Evolutionary conservation across 92 coral and sea anemone species (phyloP), one percentile per base, ranked within the genome.

Genomic region (Palythoa grandiflora): DNA sequence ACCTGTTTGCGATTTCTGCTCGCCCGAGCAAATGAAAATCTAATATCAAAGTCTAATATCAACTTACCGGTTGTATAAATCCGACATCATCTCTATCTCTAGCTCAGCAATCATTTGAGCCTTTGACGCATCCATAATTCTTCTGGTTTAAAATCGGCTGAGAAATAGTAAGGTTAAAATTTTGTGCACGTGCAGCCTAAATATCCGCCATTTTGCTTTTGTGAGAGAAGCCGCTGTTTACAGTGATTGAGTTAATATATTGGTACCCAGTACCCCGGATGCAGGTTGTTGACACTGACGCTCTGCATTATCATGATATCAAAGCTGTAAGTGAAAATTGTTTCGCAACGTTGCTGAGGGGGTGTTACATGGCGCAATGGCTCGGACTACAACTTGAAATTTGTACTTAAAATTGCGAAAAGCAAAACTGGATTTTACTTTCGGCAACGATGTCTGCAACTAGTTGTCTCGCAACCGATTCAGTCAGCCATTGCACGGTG

Each of bases 31-130:
- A 51, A 6, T 51, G 11, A 51, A 51, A 51, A 51, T 51, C 17
- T 61, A 10, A n/a, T 16, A 7, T 3, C 13, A 10, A 3, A n/a
- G n/a, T 61, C 68, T 28, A 13, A 65, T 17, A 38, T 70, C 9
- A 36, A 68, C 98, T 77, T 86, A 97, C 99, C 98, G 93, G 84
- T 97, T 97, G 79, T 95, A 97, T 76, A 97, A 92, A 91, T 97
- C 99, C 71, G 99, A 95, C 99, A 97, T 97, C 99, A 97, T 97
- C 78, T 97, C 99, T 20, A 97, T 97, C 88, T 97, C 99, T 21
- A 97, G 92, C 59, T 97, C 96, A 68, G 98, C 97, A 71, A 97
- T 96, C 92, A 97, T 90, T 87, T 95, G 98, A 51, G 96, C 96
- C 88, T 97, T 97, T 13, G 92, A 87, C 54, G 96, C 94, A 87